A percentile compares a stretch with the other conserved stretches of the same genome.
These are phyloP conservation scores for Eumeta japonica DNA, from an alignment of 1,140 invertebrate species.

Conservation along the genomic window DNA sequence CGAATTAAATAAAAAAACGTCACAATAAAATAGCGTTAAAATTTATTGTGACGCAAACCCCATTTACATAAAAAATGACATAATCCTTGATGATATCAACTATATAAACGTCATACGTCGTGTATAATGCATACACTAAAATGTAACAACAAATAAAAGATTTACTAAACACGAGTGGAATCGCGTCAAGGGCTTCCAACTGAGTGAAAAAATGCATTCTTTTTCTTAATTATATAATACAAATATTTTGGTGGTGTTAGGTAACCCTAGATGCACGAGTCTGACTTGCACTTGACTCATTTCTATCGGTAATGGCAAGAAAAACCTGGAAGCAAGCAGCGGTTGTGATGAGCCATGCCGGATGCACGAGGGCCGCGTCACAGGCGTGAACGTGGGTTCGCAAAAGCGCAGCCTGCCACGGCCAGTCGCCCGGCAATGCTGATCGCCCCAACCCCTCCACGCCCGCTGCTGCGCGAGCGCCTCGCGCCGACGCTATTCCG, in stretches of 20 bases:
- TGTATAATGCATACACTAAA: no score
- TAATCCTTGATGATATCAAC: no score
- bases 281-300: neutral
- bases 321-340: constrained; percentile 83
- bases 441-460: constrained; percentile 65
- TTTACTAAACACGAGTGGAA: no score
- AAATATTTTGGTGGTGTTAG: neutral
- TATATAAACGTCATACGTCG: no score
- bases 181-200: no score
- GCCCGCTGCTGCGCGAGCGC: constrained; percentile 44
- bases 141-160: no score
- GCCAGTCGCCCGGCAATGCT: constrained; percentile 79
- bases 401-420: constrained; percentile 82
- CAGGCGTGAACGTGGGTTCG: constrained; percentile 84
- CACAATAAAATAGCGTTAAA: no score
- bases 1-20: no score
- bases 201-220: no score
- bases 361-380: constrained; percentile 76
- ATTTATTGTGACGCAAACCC: no score
- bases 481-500: constrained; percentile 69
- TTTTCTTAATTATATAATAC: constrained; percentile 1
- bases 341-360: constrained; percentile 82
- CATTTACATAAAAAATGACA: no score
- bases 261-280: neutral
- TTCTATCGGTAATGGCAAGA: neutral